Evolutionary conservation across 2,113 vertebrate species (phyloP).

Genomic region (Peromyscus leucopus): DNA sequence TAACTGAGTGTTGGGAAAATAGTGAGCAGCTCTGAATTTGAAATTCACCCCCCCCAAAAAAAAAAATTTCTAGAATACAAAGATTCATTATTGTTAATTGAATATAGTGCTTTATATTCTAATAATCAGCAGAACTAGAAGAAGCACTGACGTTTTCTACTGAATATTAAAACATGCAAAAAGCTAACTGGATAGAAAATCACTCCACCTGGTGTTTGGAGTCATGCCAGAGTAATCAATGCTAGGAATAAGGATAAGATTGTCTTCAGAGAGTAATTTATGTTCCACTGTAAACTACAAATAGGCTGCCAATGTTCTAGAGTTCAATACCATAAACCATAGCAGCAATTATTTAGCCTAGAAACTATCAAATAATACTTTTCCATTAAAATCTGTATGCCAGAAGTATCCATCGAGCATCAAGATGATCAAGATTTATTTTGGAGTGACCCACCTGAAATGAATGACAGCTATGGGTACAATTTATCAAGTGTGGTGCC

Average conservation of each 20-base stretch:
- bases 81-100: constrained; percentile 69
- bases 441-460: neutral
- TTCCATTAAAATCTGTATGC: constrained; percentile 16
- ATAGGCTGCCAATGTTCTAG: neutral
- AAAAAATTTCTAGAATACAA: constrained; percentile 33
- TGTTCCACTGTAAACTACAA: constrained; percentile 33
- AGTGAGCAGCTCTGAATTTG: constrained; percentile 61
- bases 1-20: constrained; percentile 20
- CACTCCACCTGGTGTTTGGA: constrained; percentile 60
- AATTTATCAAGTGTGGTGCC: constrained; percentile 6
- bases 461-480: neutral
- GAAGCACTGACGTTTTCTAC: constrained; percentile 59
- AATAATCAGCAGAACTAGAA: constrained; percentile 55
- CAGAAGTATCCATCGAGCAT: constrained; percentile 2
- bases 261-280: constrained; percentile 57
- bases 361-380: constrained; percentile 42
- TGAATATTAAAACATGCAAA: constrained; percentile 68
- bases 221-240: constrained; percentile 56
- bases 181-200: constrained; percentile 47
- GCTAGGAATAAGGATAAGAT: constrained; percentile 54
- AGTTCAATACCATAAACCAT: constrained; percentile 39
- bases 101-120: constrained; percentile 41
- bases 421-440: neutral
- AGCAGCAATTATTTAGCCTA: constrained; percentile 38
- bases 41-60: constrained; percentile 13